Percentiles rank a stretch among this genome's conserved stretches.
Conservation (phyloP, 2,797 vertebrate genomes). For the Chaetophractus vellerosus region DNA sequence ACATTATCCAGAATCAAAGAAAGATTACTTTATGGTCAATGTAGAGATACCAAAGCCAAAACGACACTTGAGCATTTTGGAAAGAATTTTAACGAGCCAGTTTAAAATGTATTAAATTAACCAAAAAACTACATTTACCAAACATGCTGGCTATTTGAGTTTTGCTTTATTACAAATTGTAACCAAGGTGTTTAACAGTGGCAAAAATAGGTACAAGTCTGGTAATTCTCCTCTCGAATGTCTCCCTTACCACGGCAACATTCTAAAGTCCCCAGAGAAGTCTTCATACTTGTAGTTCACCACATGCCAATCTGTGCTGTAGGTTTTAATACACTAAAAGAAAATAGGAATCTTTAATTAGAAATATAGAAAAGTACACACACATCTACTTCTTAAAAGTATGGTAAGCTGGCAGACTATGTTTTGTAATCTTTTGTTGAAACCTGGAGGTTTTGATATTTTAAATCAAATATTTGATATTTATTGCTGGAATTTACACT, state of each 20-base stretch:
- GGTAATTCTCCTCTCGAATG: slow-evolving; percentile 6
- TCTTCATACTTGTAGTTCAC: slow-evolving; percentile 99
- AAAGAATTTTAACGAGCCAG: slow-evolving; percentile 60
- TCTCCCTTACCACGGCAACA: slow-evolving; percentile 94
- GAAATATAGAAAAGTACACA: background rate
- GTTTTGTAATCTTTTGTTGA: too few relatives aligned
- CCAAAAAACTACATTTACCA: slow-evolving; percentile 39
- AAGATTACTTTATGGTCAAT: slow-evolving; percentile 26
- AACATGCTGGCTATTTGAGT: background rate
- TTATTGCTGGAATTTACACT: too few relatives aligned
- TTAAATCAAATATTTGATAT: too few relatives aligned
- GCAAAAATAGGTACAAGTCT: background rate
- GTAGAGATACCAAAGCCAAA: slow-evolving; percentile 46
- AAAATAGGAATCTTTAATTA: slow-evolving; percentile 77
- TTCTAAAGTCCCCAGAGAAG: slow-evolving; percentile 97
- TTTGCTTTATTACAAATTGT: slow-evolving; percentile 42
- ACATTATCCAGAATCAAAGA: slow-evolving; percentile 53
- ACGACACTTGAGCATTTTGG: background rate
- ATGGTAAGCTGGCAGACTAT: background rate
- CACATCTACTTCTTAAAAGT: background rate
- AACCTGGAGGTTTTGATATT: too few relatives aligned
- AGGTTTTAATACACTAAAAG: slow-evolving; percentile 98
- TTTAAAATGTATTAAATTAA: slow-evolving; percentile 47
- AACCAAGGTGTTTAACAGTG: background rate
- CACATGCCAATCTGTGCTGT: slow-evolving; percentile 97